Conservation (phyloP, 2,888 invertebrate species). For the Cistogaster globosa region DNA sequence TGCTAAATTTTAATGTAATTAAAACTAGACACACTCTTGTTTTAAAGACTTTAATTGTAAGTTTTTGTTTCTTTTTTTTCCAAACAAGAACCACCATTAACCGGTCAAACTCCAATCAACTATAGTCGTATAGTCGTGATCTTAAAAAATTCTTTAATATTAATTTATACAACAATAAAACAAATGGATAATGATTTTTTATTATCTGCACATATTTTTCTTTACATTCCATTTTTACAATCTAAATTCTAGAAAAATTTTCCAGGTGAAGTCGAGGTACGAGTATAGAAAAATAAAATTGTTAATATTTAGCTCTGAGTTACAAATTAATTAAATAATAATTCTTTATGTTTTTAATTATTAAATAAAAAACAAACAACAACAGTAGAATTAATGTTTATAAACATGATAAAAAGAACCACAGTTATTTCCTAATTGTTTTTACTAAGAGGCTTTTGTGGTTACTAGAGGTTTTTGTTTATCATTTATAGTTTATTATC, state of each 20-base stretch:
- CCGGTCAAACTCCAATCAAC: conserved; percentile 22
- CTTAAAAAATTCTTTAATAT: conserved; percentile 30
- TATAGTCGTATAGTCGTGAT: conserved; percentile 32
- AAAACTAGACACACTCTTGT: conserved; percentile 16
- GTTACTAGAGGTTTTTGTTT: not conserved
- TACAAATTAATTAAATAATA: conserved; percentile 55
- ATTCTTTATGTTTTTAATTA: conserved; percentile 27
- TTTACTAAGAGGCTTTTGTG: conserved; percentile 25
- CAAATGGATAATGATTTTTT: conserved; percentile 35
- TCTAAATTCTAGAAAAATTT: conserved; percentile 4
- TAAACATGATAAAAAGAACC: conserved; percentile 17
- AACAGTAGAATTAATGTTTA: conserved; percentile 25
- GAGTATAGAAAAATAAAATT: conserved; percentile 4
- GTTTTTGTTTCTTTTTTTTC: conserved; percentile 5
- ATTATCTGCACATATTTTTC: conserved; percentile 5
- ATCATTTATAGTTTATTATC: conserved; percentile 1
- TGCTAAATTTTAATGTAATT: not conserved
- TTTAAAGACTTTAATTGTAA: conserved; percentile 31
- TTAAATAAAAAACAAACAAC: not conserved
- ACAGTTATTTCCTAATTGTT: conserved; percentile 61
- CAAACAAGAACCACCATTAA: conserved; percentile 15
- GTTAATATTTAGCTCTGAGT: conserved; percentile 16
- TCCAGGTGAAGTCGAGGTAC: not conserved
- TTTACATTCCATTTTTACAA: not conserved
- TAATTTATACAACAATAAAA: conserved; percentile 1